A percentile compares a stretch with the other conserved stretches of the same genome.
phyloP scores from a whole-genome alignment of 2,888 invertebrate genomes.

The Andrena fulva region DNA sequence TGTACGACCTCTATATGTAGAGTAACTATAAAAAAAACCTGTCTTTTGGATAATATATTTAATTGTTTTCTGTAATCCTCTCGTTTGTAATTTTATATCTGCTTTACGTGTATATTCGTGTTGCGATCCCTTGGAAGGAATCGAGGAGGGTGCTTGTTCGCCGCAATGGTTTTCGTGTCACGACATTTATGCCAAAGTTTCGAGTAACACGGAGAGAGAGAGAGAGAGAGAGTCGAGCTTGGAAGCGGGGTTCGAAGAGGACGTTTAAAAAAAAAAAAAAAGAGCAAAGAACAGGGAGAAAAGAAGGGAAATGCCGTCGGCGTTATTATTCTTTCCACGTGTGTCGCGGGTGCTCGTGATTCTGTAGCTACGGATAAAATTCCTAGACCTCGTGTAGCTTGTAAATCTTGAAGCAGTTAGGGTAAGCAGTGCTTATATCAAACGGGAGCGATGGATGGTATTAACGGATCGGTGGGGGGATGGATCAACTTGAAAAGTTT shows the following conservation, averaged over 20 bases:
- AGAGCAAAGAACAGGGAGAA: not conserved
- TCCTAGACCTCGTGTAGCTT: constrained; percentile 60
- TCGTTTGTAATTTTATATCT: constrained; percentile 57
- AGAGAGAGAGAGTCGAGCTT: constrained; percentile 30
- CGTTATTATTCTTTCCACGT: constrained; percentile 50
- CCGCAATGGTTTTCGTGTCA: constrained; percentile 40
- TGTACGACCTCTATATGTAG: constrained; percentile 47
- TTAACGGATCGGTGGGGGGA: constrained; percentile 42
- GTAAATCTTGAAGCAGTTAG: constrained; percentile 50
- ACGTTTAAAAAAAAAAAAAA: constrained; percentile 21
- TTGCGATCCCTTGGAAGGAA: constrained; percentile 49
- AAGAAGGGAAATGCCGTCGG: constrained; percentile 21
- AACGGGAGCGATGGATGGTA: constrained; percentile 42
- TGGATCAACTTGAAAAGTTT: constrained; percentile 15
- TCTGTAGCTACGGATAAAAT: constrained; percentile 58
- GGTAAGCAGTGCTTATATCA: constrained; percentile 57
- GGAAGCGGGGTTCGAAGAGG: constrained; percentile 38
- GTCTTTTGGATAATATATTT: constrained; percentile 63
- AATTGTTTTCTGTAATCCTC: constrained; percentile 55
- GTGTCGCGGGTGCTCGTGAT: constrained; percentile 57
- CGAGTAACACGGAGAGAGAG: constrained; percentile 18
- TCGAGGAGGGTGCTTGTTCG: constrained; percentile 30
- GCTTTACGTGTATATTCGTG: constrained; percentile 38
- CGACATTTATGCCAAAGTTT: constrained; percentile 48
- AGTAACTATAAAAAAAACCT: constrained; percentile 44